Conservation (phyloP, 2,113 vertebrate genomes). For the Halcyon malimbica region DNA sequence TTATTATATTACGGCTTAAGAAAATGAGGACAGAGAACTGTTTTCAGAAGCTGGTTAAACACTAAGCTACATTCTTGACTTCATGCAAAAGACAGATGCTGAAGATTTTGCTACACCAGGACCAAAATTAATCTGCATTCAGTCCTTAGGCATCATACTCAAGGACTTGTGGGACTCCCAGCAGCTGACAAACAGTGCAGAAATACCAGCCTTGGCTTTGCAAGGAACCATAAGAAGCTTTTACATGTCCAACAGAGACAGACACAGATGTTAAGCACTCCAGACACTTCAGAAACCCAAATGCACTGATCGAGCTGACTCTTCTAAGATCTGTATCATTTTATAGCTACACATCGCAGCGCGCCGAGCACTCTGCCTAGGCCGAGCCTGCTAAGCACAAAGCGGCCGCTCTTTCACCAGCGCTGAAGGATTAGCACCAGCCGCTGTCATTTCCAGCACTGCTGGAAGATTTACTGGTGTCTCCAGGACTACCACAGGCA, state of each 20-base stretch:
- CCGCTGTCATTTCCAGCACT: not conserved
- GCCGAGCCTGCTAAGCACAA: not conserved
- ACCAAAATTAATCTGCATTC: not conserved
- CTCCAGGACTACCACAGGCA: not conserved
- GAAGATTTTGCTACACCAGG: not conserved
- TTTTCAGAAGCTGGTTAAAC: not conserved
- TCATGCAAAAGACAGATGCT: not conserved
- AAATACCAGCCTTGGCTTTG: not conserved
- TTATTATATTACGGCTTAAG: not conserved
- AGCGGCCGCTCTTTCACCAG: not conserved
- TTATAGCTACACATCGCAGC: not conserved
- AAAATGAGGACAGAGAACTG: not conserved
- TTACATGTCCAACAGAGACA: fast-evolving
- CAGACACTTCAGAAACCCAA: not conserved
- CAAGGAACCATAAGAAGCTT: not conserved
- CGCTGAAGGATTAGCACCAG: not conserved
- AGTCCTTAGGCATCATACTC: not conserved
- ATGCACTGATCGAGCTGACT: not conserved
- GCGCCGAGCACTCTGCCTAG: not conserved
- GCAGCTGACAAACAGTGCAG: not conserved
- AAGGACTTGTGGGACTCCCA: not conserved
- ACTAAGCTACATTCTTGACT: not conserved
- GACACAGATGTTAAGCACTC: not conserved
- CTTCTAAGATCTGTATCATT: fast-evolving
- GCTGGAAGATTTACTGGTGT: not conserved